Percentiles rank a stretch among this genome's conserved stretches.
phyloP scores from a whole-genome alignment of 2,797 vertebrate genomes.

The Lepidocolaptes lacrymiger region DNA sequence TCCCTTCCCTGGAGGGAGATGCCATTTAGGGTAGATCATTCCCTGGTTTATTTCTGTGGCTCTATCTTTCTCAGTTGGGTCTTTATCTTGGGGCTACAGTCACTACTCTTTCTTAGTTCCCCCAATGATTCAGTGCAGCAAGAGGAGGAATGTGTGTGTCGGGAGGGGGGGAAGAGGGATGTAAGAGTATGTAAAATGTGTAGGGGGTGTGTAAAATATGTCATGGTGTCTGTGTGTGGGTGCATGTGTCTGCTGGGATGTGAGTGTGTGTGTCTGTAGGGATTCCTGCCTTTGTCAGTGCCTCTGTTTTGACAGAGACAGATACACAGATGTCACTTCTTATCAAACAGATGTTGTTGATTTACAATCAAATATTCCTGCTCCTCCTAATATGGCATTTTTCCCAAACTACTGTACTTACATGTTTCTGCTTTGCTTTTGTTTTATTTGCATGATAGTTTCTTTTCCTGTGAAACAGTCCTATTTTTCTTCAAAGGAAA shows the following conservation, averaged over 20 bases:
- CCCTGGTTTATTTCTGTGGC: background rate
- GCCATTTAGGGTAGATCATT: constrained; percentile 37
- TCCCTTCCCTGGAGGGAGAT: constrained; percentile 31
- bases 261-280: background rate
- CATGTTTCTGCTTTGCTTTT: constrained; percentile 29
- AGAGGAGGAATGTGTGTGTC: background rate
- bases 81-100: constrained; percentile 12
- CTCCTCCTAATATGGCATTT: constrained; percentile 56
- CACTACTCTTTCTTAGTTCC: background rate
- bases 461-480: background rate
- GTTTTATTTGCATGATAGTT: constrained; percentile 13
- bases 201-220: background rate
- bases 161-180: background rate
- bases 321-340: constrained; percentile 48
- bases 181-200: background rate
- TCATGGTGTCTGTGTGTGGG: background rate
- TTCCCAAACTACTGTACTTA: constrained; percentile 66
- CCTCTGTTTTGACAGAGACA: background rate
- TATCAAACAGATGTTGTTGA: constrained; percentile 61
- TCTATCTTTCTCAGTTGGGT: background rate
- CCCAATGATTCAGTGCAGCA: fast-evolving
- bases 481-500: constrained; percentile 30
- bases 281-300: background rate
- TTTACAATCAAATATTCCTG: constrained; percentile 61
- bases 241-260: background rate